Percentiles rank a stretch among this genome's conserved stretches.
Evolutionary conservation across 2,888 invertebrate species (phyloP).

Genomic region (Pandemis cinnamomeana): DNA sequence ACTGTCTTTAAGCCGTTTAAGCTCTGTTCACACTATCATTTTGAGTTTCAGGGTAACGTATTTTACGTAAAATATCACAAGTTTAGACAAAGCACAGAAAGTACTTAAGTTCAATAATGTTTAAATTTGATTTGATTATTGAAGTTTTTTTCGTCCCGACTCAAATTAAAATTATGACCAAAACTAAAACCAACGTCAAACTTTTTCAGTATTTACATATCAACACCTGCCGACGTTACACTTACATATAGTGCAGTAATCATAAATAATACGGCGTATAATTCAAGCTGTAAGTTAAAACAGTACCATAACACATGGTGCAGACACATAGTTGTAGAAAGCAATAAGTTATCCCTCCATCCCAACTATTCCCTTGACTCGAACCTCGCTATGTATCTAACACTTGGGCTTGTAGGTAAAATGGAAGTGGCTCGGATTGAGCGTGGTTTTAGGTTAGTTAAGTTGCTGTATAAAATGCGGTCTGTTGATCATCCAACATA

Average conservation of each 20-base stretch:
- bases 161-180: not conserved
- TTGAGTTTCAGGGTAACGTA: too few relatives aligned
- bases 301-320: constrained; percentile 78
- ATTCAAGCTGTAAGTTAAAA: constrained; percentile 72
- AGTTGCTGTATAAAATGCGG: not conserved
- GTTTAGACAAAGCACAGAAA: too few relatives aligned
- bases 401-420: constrained; percentile 50
- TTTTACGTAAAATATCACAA: too few relatives aligned
- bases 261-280: constrained; percentile 47
- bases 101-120: too few relatives aligned
- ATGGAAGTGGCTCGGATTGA: constrained; percentile 53
- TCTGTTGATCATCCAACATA: too few relatives aligned
- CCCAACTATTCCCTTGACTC: constrained; percentile 82
- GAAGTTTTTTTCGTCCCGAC: not conserved
- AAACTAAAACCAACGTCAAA: not conserved
- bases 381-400: constrained; percentile 72
- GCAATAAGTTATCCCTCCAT: constrained; percentile 81
- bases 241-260: constrained; percentile 5
- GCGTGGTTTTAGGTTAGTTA: not conserved
- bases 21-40: too few relatives aligned
- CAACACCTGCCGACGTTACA: constrained; percentile 1
- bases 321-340: constrained; percentile 81
- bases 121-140: too few relatives aligned
- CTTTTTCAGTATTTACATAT: constrained; percentile 1
- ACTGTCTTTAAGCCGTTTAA: too few relatives aligned